Percentiles rank a stretch among this genome's conserved stretches.
Evolutionary conservation across 2,113 vertebrate species (phyloP).

Genomic region (Centrocercus urophasianus): DNA sequence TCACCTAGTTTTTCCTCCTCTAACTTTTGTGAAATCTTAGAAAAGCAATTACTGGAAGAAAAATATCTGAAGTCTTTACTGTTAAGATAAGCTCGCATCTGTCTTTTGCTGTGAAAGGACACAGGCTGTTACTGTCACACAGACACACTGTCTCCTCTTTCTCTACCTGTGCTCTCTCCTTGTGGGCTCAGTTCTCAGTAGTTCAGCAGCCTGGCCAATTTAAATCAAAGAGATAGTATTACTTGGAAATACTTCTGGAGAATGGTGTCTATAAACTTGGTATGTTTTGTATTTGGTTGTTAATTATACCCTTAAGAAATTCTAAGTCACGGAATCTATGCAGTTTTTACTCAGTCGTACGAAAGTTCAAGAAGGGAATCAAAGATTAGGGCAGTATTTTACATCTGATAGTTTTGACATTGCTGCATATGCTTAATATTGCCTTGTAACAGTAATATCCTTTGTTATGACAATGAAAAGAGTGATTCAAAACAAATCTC

Average conservation of each 20-base stretch:
- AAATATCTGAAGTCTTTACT: not conserved
- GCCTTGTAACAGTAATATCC: not conserved
- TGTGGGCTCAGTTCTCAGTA: not conserved
- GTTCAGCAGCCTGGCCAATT: not conserved
- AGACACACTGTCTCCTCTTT: not conserved
- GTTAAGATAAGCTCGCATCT: not conserved
- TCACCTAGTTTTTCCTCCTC: not conserved
- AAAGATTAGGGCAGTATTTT: not conserved
- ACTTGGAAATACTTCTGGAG: not conserved
- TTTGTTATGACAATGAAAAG: not conserved
- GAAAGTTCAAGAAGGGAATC: not conserved
- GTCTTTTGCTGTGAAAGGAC: not conserved
- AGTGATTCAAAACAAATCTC: not conserved
- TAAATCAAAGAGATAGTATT: not conserved
- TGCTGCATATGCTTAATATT: accelerated
- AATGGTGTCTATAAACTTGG: not conserved
- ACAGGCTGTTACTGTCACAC: accelerated
- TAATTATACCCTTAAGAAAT: not conserved
- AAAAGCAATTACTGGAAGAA: not conserved
- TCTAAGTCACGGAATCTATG: not conserved
- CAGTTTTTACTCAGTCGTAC: not conserved
- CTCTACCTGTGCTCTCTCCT: not conserved
- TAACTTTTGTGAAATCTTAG: not conserved
- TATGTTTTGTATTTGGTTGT: not conserved
- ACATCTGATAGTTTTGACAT: not conserved